Conservation (phyloP, 2,113 vertebrate species). For the Chauna torquata region DNA sequence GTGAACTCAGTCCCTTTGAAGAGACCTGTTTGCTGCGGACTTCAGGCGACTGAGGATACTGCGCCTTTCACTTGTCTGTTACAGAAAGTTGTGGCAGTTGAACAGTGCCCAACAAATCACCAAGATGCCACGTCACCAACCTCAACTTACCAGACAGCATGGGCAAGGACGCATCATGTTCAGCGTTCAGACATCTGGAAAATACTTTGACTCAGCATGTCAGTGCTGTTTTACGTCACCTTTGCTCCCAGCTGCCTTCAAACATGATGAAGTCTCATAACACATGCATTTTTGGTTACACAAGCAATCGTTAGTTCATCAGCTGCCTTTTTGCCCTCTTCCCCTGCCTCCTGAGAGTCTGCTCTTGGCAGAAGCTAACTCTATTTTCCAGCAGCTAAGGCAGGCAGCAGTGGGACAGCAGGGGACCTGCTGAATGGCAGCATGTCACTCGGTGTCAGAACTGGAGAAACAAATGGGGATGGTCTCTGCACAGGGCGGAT, state of each 20-base stretch:
- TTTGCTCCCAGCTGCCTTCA: not conserved
- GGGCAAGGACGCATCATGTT: rapidly evolving
- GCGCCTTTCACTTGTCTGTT: not conserved
- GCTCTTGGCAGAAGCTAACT: not conserved
- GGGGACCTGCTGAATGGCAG: not conserved
- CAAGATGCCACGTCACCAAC: not conserved
- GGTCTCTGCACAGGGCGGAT: not conserved
- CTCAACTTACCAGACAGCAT: not conserved
- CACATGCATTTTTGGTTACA: not conserved
- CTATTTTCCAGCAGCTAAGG: not conserved
- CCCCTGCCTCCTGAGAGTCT: not conserved
- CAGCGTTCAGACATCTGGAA: not conserved
- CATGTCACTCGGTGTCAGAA: not conserved
- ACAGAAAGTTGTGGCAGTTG: not conserved
- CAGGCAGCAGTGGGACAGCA: not conserved
- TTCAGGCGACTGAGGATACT: not conserved
- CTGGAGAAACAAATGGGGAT: not conserved
- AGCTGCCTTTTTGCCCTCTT: not conserved
- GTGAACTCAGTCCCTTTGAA: not conserved
- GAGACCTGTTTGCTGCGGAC: not conserved
- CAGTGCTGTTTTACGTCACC: not conserved
- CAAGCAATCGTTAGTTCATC: not conserved
- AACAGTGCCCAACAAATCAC: not conserved
- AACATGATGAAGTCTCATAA: not conserved
- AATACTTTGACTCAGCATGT: not conserved